These are phyloP conservation scores for Enteromius mattozi DNA, from an alignment of 2,797 vertebrate species.

Conservation along the genomic window DNA sequence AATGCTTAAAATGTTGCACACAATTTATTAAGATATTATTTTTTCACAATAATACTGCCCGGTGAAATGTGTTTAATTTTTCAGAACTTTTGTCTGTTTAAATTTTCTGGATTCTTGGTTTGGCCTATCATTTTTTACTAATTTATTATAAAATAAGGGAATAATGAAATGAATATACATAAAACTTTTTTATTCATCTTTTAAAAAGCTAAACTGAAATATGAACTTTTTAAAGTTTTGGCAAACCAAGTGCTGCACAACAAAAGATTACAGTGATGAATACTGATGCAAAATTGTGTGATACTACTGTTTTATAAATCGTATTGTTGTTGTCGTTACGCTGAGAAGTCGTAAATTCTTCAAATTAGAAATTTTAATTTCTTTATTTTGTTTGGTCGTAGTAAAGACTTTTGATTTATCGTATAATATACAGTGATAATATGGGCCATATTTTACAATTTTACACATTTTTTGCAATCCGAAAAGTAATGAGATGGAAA, in stretches of 20 bases:
- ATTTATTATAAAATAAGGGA: not conserved
- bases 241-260: not conserved
- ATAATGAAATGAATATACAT: not conserved
- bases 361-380: not conserved
- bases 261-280: not conserved
- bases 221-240: not conserved
- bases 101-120: not conserved
- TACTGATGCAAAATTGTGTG: not conserved
- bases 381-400: not conserved
- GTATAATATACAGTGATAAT: not conserved
- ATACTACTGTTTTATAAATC: not conserved
- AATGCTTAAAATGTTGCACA: not conserved
- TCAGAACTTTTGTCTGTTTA: not conserved
- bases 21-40: not conserved
- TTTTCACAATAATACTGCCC: not conserved
- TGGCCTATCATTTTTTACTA: not conserved
- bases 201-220: not conserved
- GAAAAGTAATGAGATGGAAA: not conserved
- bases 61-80: not conserved
- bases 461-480: too few relatives aligned
- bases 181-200: not conserved
- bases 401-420: not conserved
- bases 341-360: not conserved
- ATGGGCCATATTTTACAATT: not conserved
- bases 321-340: not conserved